phyloP scores from a whole-genome alignment of 2,888 invertebrate species.

The Acrocera orbiculus region DNA sequence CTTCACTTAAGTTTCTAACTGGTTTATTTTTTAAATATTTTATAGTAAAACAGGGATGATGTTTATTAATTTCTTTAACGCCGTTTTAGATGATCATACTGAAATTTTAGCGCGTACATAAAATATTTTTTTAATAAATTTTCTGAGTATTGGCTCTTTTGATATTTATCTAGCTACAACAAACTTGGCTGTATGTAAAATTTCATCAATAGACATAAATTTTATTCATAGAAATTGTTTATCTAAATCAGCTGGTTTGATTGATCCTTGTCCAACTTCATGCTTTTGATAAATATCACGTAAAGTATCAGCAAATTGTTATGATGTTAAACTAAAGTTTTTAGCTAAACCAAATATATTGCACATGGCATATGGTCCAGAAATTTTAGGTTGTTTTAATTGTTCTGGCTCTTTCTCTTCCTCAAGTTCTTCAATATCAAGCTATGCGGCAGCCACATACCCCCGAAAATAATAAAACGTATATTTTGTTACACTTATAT shows the following conservation, averaged over 20 bases:
- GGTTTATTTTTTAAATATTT: conserved; percentile 90
- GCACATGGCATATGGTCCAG: conserved; percentile 79
- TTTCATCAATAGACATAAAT: conserved; percentile 59
- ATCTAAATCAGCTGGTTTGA: conserved; percentile 66
- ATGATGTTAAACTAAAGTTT: conserved; percentile 82
- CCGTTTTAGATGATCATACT: conserved; percentile 80
- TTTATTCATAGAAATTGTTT: conserved; percentile 52
- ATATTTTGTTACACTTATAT: too few relatives aligned
- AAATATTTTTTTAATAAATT: conserved; percentile 68
- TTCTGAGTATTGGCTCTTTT: conserved; percentile 74
- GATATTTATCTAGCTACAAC: conserved; percentile 91
- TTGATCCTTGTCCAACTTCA: conserved; percentile 82
- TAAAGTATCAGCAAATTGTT: conserved; percentile 91
- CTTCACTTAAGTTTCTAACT: conserved; percentile 68
- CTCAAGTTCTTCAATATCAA: conserved; percentile 38
- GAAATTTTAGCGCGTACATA: conserved; percentile 73
- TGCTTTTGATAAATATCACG: conserved; percentile 88
- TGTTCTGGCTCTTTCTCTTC: conserved; percentile 42
- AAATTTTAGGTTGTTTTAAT: conserved; percentile 70
- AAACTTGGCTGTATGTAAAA: conserved; percentile 75
- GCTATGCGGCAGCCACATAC: too few relatives aligned
- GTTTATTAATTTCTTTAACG: conserved; percentile 87
- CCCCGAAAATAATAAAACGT: too few relatives aligned
- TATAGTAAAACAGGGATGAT: conserved; percentile 68
- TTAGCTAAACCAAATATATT: conserved; percentile 69